Percentiles rank a stretch among this genome's conserved stretches.
phyloP scores from a whole-genome alignment of 1,140 invertebrate species.

The Pseudomyrmex flavicornis region DNA sequence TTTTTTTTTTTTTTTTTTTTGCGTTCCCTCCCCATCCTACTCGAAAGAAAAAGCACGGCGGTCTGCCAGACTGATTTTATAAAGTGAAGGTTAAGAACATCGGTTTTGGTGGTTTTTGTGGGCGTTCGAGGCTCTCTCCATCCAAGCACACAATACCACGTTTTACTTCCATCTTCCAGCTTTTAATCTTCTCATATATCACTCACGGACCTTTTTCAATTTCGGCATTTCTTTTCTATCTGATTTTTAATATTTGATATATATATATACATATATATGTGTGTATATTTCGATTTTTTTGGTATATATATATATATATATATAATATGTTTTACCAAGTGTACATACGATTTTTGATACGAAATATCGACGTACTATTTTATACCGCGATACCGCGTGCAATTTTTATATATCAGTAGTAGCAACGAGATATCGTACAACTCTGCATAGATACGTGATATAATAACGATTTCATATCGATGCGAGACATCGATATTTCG shows the following conservation, averaged over 20 bases:
- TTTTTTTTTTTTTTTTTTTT: not conserved
- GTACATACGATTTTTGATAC: slow-evolving; percentile 8
- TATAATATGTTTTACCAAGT: not conserved
- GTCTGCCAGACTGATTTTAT: slow-evolving; percentile 1
- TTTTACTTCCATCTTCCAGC: slow-evolving; percentile 16
- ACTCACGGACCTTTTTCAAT: slow-evolving; percentile 29
- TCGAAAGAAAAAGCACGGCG: not conserved
- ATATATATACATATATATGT: not conserved
- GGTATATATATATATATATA: not conserved
- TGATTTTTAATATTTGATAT: slow-evolving; percentile 30
- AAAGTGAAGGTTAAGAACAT: slow-evolving; percentile 31
- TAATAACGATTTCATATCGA: slow-evolving; percentile 6
- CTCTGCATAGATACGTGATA: no score
- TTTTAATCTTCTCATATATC: slow-evolving; percentile 37
- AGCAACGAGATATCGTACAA: no score
- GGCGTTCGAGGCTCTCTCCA: not conserved
- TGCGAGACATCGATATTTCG: not conserved
- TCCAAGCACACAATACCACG: slow-evolving; percentile 25
- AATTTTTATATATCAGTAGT: no score
- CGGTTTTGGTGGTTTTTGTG: slow-evolving; percentile 39
- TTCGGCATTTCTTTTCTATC: slow-evolving; percentile 15
- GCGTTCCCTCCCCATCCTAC: not conserved
- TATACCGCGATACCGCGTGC: not conserved
- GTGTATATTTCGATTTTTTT: slow-evolving; percentile 1
- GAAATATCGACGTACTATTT: not conserved